Percentiles rank a stretch among this genome's conserved stretches.
Conservation (phyloP, 1,140 invertebrate genomes). For the Rhopalosiphum maidis region DNA sequence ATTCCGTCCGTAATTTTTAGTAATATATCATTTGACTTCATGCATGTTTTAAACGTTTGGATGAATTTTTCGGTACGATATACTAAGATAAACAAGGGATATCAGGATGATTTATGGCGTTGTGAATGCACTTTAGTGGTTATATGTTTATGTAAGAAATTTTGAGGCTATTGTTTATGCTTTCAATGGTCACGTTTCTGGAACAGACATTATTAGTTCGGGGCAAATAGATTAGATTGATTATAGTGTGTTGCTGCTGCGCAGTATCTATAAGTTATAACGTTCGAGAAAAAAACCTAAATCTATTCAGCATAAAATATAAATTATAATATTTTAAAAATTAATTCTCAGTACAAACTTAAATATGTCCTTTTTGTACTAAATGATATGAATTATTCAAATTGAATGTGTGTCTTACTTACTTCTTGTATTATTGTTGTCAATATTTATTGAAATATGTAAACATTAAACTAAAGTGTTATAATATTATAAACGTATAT, state of each 20-base stretch:
- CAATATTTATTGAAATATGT: not conserved
- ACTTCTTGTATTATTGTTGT: not conserved
- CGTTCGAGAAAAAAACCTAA: not conserved
- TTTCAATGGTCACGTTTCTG: not conserved
- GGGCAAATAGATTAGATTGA: conserved; percentile 11
- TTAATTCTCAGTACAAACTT: not conserved
- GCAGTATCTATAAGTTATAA: not conserved
- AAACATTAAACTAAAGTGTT: not conserved
- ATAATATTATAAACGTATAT: not conserved
- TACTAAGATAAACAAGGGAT: conserved; percentile 9
- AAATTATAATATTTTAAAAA: not conserved
- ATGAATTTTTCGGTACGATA: not conserved
- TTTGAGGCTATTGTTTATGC: not conserved
- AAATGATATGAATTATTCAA: not conserved
- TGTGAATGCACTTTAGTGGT: not conserved
- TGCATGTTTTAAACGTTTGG: not conserved
- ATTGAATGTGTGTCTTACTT: not conserved
- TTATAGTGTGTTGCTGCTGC: not conserved
- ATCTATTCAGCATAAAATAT: not conserved
- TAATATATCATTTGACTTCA: not conserved
- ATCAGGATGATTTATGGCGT: not conserved
- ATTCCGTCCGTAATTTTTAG: not conserved
- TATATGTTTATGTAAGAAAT: conserved; percentile 18
- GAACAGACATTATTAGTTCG: not conserved
- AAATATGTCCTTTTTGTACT: not conserved